Evolutionary conservation across 2,888 invertebrate genomes (phyloP).

Genomic region (Scaptomyza parva): DNA sequence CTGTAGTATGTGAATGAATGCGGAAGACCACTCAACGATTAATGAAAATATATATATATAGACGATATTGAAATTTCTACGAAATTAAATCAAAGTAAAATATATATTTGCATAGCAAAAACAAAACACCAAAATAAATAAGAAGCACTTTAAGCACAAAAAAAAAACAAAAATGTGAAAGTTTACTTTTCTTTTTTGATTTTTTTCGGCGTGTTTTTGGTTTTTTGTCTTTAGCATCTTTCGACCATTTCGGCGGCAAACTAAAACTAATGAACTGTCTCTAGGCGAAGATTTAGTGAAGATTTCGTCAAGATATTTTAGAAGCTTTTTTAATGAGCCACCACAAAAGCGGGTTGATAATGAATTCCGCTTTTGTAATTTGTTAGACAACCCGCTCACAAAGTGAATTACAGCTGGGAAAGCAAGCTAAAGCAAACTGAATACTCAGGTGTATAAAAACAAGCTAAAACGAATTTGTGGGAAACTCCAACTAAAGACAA

Average conservation of each 20-base stretch:
- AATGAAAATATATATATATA: slow-evolving; percentile 32
- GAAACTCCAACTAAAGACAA: background rate
- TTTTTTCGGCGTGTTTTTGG: slow-evolving; percentile 13
- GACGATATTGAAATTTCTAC: slow-evolving; percentile 61
- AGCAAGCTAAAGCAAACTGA: background rate
- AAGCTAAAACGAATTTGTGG: background rate
- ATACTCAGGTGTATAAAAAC: background rate
- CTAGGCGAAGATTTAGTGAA: slow-evolving; percentile 37
- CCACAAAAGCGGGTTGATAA: slow-evolving; percentile 25
- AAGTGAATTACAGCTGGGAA: background rate
- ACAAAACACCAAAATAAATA: too few species aligned
- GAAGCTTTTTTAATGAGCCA: slow-evolving; percentile 36
- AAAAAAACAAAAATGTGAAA: slow-evolving; percentile 64
- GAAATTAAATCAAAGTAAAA: slow-evolving; percentile 65
- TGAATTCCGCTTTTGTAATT: slow-evolving; percentile 25
- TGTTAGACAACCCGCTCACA: slow-evolving; percentile 2
- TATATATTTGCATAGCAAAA: slow-evolving; percentile 52
- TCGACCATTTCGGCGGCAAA: slow-evolving; percentile 33
- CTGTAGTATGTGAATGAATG: slow-evolving; percentile 52
- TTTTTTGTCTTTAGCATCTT: slow-evolving; percentile 19
- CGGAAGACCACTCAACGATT: slow-evolving; percentile 48
- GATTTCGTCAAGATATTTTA: slow-evolving; percentile 26
- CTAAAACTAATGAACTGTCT: slow-evolving; percentile 73
- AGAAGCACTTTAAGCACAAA: slow-evolving; percentile 15
- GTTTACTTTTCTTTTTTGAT: slow-evolving; percentile 70